Percentiles rank a stretch among this genome's conserved stretches.
Evolutionary conservation across 64 coral and sea anemone species (phyloP).

Genomic region (Trachythela sp.): DNA sequence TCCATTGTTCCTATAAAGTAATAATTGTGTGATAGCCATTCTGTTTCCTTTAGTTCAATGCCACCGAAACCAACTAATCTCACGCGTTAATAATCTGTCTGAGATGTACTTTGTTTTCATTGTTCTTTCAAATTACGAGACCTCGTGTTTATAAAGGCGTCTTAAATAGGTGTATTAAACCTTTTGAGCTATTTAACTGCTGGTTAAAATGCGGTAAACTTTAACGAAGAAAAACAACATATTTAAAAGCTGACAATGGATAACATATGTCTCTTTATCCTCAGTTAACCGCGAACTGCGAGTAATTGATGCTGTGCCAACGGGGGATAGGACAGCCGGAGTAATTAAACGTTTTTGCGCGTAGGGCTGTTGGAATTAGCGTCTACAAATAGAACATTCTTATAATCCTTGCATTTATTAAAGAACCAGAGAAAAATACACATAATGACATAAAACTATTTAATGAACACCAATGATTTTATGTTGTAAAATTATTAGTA

Average conservation of each 20-base stretch:
- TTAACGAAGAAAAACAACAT: not conserved
- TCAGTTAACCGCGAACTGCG: not conserved
- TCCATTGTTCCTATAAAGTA: not conserved
- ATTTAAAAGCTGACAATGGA: not conserved
- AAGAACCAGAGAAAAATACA: too few relatives aligned
- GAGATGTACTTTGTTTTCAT: not conserved
- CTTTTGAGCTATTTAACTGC: constrained; percentile 2
- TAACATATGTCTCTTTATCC: not conserved
- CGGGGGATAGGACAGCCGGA: not conserved
- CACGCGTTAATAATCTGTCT: not conserved
- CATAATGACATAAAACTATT: too few relatives aligned
- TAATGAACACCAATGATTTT: too few relatives aligned
- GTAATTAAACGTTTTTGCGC: not conserved
- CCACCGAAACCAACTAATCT: not conserved
- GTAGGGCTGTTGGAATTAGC: too few relatives aligned
- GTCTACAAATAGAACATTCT: too few relatives aligned
- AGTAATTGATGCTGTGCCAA: not conserved
- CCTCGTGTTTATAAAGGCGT: not conserved
- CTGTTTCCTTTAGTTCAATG: not conserved
- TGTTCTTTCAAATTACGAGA: not conserved
- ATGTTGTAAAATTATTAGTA: too few relatives aligned
- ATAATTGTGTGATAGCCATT: not conserved
- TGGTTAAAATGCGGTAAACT: not conserved
- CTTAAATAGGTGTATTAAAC: not conserved
- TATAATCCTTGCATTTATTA: too few relatives aligned